Percentiles rank a stretch among this genome's conserved stretches.
Conservation (phyloP, 2,797 vertebrate species). For the Poeciliopsis turneri region DNA sequence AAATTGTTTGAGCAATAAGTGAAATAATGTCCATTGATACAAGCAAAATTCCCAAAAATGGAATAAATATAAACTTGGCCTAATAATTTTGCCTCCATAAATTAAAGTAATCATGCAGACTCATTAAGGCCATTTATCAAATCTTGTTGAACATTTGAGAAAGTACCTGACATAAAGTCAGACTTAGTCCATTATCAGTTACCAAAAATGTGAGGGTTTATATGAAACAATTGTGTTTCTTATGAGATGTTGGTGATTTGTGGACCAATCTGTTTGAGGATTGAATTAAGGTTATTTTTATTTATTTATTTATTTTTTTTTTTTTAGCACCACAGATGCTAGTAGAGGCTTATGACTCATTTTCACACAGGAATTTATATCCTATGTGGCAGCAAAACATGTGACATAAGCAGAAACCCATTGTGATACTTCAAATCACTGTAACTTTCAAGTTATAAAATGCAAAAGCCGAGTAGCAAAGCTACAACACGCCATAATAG, state of each 20-base stretch:
- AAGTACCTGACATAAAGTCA: not conserved
- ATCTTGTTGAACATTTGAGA: not conserved
- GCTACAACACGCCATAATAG: not conserved
- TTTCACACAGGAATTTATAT: conserved; percentile 10
- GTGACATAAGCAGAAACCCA: conserved; percentile 6
- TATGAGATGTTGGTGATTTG: not conserved
- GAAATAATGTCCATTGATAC: not conserved
- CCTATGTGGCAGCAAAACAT: not conserved
- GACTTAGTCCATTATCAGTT: not conserved
- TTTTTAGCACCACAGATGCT: conserved; percentile 9
- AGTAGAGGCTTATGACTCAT: conserved; percentile 6
- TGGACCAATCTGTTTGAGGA: not conserved
- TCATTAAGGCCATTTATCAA: not conserved
- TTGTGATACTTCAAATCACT: not conserved
- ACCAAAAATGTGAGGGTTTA: not conserved
- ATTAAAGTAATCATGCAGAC: not conserved
- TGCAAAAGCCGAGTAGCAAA: not conserved
- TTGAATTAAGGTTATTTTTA: conserved; percentile 2
- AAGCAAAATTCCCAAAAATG: not conserved
- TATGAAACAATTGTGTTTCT: not conserved
- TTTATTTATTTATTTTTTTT: not conserved
- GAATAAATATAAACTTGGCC: not conserved
- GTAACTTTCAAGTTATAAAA: not conserved
- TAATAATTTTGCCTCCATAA: not conserved
- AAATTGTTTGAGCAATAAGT: not conserved